Conservation (phyloP, 2,888 invertebrate genomes). For the Bruchidius siliquastri region DNA sequence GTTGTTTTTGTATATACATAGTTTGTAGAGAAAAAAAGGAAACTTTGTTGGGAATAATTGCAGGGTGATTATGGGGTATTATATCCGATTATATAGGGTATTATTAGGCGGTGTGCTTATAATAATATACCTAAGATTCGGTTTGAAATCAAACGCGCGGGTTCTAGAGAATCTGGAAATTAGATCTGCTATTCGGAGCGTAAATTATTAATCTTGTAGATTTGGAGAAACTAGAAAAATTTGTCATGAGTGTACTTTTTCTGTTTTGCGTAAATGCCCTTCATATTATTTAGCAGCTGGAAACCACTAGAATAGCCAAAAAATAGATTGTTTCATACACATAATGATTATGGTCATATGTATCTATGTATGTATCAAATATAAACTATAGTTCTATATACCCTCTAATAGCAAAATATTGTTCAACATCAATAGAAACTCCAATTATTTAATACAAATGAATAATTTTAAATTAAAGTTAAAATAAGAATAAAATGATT, state of each 20-base stretch:
- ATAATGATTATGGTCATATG: too few species aligned
- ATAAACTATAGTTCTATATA: too few species aligned
- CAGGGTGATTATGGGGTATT: neutral
- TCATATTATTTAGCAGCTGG: too few species aligned
- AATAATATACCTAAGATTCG: neutral
- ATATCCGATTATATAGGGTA: neutral
- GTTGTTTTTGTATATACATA: slow-evolving; percentile 7
- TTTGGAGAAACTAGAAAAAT: neutral
- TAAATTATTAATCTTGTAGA: neutral
- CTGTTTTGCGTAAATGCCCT: neutral
- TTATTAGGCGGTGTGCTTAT: neutral
- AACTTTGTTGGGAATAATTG: neutral
- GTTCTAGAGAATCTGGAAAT: neutral
- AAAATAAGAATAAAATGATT: too few species aligned
- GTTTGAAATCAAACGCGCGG: neutral
- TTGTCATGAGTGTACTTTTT: neutral
- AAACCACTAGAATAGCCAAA: too few species aligned
- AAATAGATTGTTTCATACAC: too few species aligned
- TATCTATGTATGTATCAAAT: too few species aligned
- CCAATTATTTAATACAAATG: too few species aligned
- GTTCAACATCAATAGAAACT: too few species aligned
- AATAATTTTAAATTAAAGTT: too few species aligned
- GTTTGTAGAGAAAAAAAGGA: neutral
- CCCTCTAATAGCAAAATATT: too few species aligned
- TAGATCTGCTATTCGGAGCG: neutral